Evolutionary conservation across 2,797 vertebrate genomes (phyloP).

Genomic region (Dicrostonyx torquatus): DNA sequence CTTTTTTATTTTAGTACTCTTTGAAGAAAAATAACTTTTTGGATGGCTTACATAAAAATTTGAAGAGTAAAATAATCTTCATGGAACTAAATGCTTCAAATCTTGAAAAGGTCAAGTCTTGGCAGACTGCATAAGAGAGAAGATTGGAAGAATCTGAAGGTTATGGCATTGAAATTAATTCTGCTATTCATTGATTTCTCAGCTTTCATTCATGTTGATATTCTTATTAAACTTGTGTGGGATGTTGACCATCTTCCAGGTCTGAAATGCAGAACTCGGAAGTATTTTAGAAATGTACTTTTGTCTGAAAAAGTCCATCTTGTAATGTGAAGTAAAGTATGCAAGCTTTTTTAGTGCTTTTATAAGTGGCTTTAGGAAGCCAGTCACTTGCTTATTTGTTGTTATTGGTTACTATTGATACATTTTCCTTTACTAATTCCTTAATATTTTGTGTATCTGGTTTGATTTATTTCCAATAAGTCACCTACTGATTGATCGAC

Average conservation of each 20-base stretch:
- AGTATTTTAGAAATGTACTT: neutral
- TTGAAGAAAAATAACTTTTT: conserved; percentile 35
- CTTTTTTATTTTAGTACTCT: neutral
- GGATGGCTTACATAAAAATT: neutral
- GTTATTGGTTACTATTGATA: neutral
- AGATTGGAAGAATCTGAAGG: neutral
- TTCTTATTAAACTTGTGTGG: neutral
- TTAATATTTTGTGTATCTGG: neutral
- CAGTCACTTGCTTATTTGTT: neutral
- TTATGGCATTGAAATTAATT: neutral
- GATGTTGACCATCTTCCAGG: neutral
- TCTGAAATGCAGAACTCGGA: neutral
- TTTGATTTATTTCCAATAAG: conserved; percentile 43
- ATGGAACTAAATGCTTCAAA: conserved; percentile 18
- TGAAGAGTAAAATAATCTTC: conserved; percentile 45
- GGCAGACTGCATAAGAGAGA: neutral
- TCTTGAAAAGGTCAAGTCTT: neutral
- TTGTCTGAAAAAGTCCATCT: neutral
- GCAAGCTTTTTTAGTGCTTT: neutral
- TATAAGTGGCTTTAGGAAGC: neutral
- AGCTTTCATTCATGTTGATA: neutral
- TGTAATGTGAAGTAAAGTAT: neutral
- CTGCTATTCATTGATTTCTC: neutral
- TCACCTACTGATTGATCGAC: neutral
- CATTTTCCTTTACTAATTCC: neutral